phyloP scores from a whole-genome alignment of 2,888 invertebrate genomes.

The Diadegma fenestrale region DNA sequence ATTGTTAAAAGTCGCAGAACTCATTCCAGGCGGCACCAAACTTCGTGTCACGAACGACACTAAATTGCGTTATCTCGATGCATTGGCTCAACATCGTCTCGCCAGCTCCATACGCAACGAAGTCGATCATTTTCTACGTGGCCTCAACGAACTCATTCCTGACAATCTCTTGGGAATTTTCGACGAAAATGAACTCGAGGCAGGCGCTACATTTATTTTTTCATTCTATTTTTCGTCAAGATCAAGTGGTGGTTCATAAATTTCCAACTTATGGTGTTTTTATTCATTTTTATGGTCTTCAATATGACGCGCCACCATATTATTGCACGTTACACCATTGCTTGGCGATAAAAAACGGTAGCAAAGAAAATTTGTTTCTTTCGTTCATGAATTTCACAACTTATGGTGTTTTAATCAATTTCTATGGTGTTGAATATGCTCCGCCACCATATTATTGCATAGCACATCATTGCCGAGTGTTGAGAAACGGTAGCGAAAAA shows the following conservation, averaged over 20 bases:
- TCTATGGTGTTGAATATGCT: no score
- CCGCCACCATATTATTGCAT: no score
- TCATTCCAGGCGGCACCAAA: constrained; percentile 93
- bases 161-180: constrained; percentile 97
- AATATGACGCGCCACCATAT: no score
- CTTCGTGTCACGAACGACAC: constrained; percentile 91
- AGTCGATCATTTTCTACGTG: constrained; percentile 95
- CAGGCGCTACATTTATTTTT: constrained; percentile 89
- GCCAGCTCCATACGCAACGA: constrained; percentile 93
- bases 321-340: no score
- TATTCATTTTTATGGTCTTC: neutral
- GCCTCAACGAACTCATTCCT: constrained; percentile 95
- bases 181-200: constrained; percentile 98
- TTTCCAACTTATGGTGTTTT: no score
- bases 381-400: no score
- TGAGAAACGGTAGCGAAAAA: no score
- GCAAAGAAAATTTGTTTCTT: no score
- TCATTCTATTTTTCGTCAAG: neutral
- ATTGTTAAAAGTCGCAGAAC: constrained; percentile 90
- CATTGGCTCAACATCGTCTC: constrained; percentile 94
- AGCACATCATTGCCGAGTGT: no score
- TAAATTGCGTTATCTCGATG: constrained; percentile 94
- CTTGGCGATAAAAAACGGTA: no score
- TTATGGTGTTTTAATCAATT: neutral
- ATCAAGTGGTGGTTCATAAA: no score